A percentile compares a stretch with the other conserved stretches of the same genome.
phyloP scores from a whole-genome alignment of 2,113 vertebrate species.

The Telmatochromis bifrenatus region DNA sequence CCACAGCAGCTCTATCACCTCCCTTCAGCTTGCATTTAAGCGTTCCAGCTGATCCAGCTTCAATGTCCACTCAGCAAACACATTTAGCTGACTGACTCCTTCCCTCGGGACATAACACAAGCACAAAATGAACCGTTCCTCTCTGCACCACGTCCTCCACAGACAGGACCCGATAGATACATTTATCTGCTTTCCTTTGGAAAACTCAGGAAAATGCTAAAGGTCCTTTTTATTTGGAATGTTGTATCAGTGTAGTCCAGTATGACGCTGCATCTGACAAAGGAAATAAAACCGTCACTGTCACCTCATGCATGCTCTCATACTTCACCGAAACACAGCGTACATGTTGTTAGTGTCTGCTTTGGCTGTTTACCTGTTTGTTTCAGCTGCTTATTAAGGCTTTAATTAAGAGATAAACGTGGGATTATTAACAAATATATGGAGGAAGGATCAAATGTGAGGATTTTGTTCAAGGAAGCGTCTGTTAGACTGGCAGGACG shows the following conservation, averaged over 20 bases:
- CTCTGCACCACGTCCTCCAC: background rate
- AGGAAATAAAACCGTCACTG: background rate
- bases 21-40: slow-evolving; percentile 19
- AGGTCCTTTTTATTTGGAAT: background rate
- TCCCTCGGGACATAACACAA: background rate
- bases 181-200: background rate
- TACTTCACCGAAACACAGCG: background rate
- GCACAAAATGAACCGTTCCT: background rate
- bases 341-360: background rate
- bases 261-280: background rate
- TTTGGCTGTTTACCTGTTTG: background rate
- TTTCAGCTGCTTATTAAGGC: background rate
- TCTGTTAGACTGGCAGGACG: background rate
- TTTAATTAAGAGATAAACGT: background rate
- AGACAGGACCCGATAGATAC: background rate
- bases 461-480: background rate
- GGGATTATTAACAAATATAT: background rate
- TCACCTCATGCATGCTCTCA: background rate
- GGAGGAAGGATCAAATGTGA: background rate
- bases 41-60: background rate
- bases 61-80: slow-evolving; percentile 48
- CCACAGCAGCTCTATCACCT: background rate
- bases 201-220: background rate
- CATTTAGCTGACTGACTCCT: slow-evolving; percentile 50
- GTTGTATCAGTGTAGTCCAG: background rate